Evolutionary conservation across 30 jellyfish, hydroid and myxozoan genomes (phyloP).

Genomic region (Calvadosia cruxmelitensis): DNA sequence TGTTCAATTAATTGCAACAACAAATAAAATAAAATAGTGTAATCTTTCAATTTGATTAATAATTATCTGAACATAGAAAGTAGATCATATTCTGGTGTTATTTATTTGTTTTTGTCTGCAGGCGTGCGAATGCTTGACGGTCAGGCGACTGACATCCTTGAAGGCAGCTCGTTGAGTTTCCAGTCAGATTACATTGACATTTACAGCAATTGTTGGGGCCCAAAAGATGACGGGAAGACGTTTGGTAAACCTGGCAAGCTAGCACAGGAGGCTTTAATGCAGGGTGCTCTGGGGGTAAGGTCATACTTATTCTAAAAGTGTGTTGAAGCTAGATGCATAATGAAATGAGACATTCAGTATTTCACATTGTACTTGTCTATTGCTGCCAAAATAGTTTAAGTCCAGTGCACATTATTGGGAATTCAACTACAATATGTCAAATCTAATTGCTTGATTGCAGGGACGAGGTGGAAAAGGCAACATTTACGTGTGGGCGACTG

Average conservation of each 20-base stretch:
- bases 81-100: too few relatives aligned
- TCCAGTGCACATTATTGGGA: not conserved
- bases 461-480: constrained; percentile 95
- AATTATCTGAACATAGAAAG: too few relatives aligned
- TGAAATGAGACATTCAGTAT: too few relatives aligned
- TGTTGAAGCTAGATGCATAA: too few relatives aligned
- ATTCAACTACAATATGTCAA: not conserved
- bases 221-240: constrained; percentile 98
- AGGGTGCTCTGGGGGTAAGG: constrained; percentile 86
- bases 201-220: constrained; percentile 99
- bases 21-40: too few relatives aligned
- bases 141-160: constrained; percentile 91
- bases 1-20: too few relatives aligned
- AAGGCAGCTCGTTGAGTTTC: constrained; percentile 94
- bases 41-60: too few relatives aligned
- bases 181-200: constrained; percentile 88
- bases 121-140: constrained; percentile 99
- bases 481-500: constrained; percentile 99
- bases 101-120: not conserved
- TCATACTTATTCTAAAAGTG: too few relatives aligned
- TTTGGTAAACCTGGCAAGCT: constrained; percentile 97
- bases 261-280: constrained; percentile 96
- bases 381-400: not conserved
- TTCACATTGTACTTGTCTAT: too few relatives aligned
- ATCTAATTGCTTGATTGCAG: constrained; percentile 10